Base-by-base conservation (phyloP, 2,113 vertebrate genomes). In the Semnornis frantzii region DNA sequence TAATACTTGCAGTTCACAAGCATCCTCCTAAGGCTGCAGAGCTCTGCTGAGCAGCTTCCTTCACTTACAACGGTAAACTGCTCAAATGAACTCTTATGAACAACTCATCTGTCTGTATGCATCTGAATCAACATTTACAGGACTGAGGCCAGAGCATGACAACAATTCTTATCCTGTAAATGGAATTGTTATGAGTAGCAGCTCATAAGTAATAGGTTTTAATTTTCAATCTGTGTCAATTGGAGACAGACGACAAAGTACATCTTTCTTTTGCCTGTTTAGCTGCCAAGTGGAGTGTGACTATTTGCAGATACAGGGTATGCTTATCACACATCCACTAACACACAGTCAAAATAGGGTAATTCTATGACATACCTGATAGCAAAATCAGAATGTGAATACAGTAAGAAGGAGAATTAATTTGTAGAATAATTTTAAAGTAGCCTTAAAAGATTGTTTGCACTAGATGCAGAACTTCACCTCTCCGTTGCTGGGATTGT, bases 251-350 rank as follows among this genome's bases (percentile, higher is more conserved):
- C 28, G 74, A 74, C 7, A 7, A 87, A 59, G n/a, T 42, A 60
- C 27, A 59, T 88, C 44, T 95, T 89, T 91, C 78, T 87, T 90
- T 84, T 82, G 46, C 34, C 34, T 8, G 15, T 87, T 93, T 95
- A 76, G 34, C 59, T 76, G 87, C 55, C 71, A 90, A 85, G 79
- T 76, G 34, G 30, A 64, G 27, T 82, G 78, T 77, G 50, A 70
- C 50, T 87, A 30, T 65, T 93, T 76, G 34, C 44, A 82, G 70
- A 44, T 57, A 44, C 0, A 33, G n/a, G 69, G 48, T 39, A 68
- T 30, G 21, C 42, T 68, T 85, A 68, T 88, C 73, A 90, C 42
- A 70, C 34, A 64, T 30, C 11, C 34, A 31, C 66, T 73, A 86
- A 69, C 46, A 70, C 7, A 28, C 27, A 70, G 7, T 71, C 31